A percentile compares a stretch with the other conserved stretches of the same genome.
phyloP scores from a whole-genome alignment of 2,888 invertebrate genomes.

The Acleris emargana region DNA sequence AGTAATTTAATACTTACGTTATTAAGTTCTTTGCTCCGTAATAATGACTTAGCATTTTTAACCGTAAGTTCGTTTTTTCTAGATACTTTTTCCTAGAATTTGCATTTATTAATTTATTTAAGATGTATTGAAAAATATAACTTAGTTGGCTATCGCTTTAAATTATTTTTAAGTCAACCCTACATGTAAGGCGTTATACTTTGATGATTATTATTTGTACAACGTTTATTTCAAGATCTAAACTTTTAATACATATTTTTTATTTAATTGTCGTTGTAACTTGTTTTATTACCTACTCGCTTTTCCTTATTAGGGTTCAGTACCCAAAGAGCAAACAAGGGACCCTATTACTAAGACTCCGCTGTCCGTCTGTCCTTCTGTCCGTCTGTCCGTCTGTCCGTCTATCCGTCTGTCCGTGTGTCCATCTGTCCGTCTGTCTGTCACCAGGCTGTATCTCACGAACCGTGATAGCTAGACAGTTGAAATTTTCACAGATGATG shows the following conservation, averaged over 20 bases:
- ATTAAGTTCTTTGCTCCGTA: too few species aligned
- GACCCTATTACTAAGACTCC: too few species aligned
- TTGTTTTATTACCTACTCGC: not conserved
- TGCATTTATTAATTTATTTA: slow-evolving; percentile 28
- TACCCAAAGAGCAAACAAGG: too few species aligned
- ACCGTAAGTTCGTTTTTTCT: not conserved
- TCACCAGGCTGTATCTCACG: too few species aligned
- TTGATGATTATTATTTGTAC: slow-evolving; percentile 16
- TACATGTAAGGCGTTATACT: slow-evolving; percentile 14
- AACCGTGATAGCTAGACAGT: too few species aligned
- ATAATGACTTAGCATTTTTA: too few species aligned
- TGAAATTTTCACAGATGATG: too few species aligned
- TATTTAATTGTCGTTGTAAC: slow-evolving; percentile 1
- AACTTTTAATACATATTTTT: slow-evolving; percentile 22
- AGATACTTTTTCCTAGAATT: slow-evolving; percentile 16
- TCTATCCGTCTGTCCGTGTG: too few species aligned
- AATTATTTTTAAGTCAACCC: slow-evolving; percentile 15
- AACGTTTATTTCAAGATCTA: slow-evolving; percentile 29
- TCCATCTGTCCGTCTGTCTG: too few species aligned
- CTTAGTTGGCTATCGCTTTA: slow-evolving; percentile 26
- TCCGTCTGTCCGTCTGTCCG: too few species aligned
- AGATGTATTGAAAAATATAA: not conserved
- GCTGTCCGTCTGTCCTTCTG: too few species aligned
- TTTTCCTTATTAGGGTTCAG: not conserved
- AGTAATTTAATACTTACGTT: too few species aligned